Percentiles rank a stretch among this genome's conserved stretches.
Evolutionary conservation across 2,888 invertebrate genomes (phyloP).

Genomic region (Mylabris sibirica): DNA sequence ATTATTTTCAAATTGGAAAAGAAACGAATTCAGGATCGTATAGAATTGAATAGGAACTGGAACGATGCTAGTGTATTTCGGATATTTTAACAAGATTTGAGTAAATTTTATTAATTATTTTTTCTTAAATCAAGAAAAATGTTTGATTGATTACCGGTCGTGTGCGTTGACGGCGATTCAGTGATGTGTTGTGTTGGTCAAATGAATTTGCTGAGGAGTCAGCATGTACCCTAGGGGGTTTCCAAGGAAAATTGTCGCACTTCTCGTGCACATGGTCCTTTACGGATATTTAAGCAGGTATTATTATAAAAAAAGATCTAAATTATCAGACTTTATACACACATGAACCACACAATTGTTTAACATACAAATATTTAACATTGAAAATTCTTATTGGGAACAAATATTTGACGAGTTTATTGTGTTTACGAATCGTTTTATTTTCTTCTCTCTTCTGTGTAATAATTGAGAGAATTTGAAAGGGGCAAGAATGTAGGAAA

Average conservation of each 20-base stretch:
- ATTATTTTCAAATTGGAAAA: too few species aligned
- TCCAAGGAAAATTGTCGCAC: constrained; percentile 45
- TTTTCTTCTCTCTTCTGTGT: too few species aligned
- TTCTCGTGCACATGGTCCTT: constrained; percentile 42
- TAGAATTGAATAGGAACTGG: too few species aligned
- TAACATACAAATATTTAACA: constrained; percentile 3
- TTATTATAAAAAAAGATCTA: constrained; percentile 9
- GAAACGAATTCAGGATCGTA: too few species aligned
- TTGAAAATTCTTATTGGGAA: not conserved
- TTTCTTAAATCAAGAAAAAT: constrained; percentile 2
- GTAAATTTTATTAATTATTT: not conserved
- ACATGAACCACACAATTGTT: too few species aligned
- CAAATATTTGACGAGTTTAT: constrained; percentile 3
- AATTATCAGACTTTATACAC: not conserved
- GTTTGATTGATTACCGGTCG: constrained; percentile 15
- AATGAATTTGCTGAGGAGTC: constrained; percentile 47
- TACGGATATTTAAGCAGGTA: constrained; percentile 35
- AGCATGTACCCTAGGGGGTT: constrained; percentile 50
- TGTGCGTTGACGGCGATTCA: constrained; percentile 32
- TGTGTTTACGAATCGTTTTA: not conserved
- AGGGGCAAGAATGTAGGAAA: not conserved
- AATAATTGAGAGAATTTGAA: not conserved
- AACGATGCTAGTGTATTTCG: not conserved
- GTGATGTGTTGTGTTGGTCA: constrained; percentile 49
- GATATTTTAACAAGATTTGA: not conserved